A percentile compares a stretch with the other conserved stretches of the same genome.
phyloP scores from a whole-genome alignment of 1,140 invertebrate genomes.

The Mizuhopecten yessoensis region DNA sequence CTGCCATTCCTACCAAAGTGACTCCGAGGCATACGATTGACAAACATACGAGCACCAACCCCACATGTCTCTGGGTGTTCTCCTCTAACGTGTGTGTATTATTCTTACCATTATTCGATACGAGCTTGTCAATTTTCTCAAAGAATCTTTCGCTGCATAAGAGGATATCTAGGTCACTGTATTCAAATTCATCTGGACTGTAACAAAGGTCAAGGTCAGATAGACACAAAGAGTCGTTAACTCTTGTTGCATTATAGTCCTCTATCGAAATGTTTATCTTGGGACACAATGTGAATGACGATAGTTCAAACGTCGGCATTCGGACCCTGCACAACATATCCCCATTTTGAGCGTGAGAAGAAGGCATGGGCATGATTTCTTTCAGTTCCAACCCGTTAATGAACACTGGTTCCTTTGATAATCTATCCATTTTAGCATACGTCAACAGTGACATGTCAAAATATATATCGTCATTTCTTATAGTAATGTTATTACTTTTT shows the following conservation, averaged over 20 bases:
- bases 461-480: not conserved
- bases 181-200: not conserved
- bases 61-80: not conserved
- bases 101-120: not conserved
- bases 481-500: not conserved
- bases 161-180: not conserved
- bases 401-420: not conserved
- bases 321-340: not conserved
- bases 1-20: not conserved
- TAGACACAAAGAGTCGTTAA: not conserved
- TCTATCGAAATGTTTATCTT: not conserved
- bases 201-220: not conserved
- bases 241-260: not conserved
- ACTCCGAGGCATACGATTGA: not conserved
- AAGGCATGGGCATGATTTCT: not conserved
- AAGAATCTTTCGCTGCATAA: slow-evolving; percentile 15
- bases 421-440: not conserved
- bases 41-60: not conserved
- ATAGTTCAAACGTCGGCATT: not conserved
- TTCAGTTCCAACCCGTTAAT: not conserved
- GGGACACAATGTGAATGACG: not conserved
- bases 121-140: not conserved
- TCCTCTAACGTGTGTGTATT: not conserved
- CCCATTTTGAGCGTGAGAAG: not conserved
- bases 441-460: not conserved